A percentile compares a stretch with the other conserved stretches of the same genome.
These are phyloP conservation scores for Puntigrus tetrazona DNA, from an alignment of 2,113 vertebrate genomes.

Conservation along the genomic window DNA sequence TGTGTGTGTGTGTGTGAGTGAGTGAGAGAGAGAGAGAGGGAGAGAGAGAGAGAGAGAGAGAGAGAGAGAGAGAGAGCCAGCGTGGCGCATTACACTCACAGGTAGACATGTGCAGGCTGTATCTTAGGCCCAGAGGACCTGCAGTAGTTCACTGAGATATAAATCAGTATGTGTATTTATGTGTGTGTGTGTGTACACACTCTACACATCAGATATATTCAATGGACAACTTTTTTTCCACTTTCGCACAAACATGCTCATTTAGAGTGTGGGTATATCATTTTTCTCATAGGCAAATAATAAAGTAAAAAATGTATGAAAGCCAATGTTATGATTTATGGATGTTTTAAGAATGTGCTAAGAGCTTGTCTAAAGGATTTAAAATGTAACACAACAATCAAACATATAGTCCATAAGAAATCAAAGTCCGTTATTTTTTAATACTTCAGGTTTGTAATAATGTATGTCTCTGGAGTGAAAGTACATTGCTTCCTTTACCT, in stretches of 20 bases:
- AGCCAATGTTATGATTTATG: neutral
- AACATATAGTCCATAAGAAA: neutral
- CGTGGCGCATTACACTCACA: slow-evolving; percentile 51
- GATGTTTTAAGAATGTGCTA: neutral
- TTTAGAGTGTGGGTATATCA: neutral
- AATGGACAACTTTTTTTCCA: slow-evolving; percentile 2
- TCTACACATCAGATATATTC: neutral
- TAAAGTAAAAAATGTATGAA: too few species aligned
- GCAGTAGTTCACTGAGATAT: slow-evolving; percentile 38
- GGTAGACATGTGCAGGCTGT: slow-evolving; percentile 12
- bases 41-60: neutral
- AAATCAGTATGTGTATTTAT: slow-evolving; percentile 1
- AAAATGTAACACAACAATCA: neutral
- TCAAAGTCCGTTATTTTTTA: neutral
- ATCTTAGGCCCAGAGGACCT: slow-evolving; percentile 30
- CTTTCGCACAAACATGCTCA: neutral
- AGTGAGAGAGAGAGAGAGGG: neutral
- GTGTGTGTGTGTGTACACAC: neutral
- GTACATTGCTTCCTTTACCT: neutral
- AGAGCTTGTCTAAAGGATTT: neutral
- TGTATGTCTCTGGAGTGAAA: neutral
- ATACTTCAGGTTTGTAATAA: neutral
- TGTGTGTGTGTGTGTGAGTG: too few species aligned
- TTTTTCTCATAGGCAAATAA: neutral
- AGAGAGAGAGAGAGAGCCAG: slow-evolving; percentile 7